phyloP scores from a whole-genome alignment of 2,888 invertebrate species.

The Pachymerium ferrugineum region DNA sequence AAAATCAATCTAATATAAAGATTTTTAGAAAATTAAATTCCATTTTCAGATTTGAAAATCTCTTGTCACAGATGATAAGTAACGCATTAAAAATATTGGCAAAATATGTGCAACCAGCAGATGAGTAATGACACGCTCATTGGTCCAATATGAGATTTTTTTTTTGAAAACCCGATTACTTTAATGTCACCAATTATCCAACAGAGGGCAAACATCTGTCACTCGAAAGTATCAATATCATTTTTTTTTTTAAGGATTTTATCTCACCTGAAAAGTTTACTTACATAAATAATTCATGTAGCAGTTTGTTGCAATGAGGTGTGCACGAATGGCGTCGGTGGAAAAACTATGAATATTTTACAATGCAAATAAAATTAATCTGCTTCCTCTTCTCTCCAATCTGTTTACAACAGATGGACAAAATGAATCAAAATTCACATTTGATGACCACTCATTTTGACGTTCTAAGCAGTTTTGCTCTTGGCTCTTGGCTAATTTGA shows the following conservation, averaged over 20 bases:
- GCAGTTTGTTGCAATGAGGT: slow-evolving; percentile 1
- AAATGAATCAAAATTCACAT: slow-evolving; percentile 1
- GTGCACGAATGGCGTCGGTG: slow-evolving; percentile 18
- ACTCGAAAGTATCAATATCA: not conserved
- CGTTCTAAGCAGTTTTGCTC: too few relatives aligned
- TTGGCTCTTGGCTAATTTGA: slow-evolving; percentile 6
- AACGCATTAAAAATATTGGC: too few relatives aligned
- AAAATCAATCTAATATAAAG: not conserved
- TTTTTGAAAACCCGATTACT: not conserved
- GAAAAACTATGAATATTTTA: slow-evolving; percentile 15
- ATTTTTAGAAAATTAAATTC: not conserved
- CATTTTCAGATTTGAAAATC: too few relatives aligned
- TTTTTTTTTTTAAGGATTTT: too few relatives aligned
- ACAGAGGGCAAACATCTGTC: not conserved
- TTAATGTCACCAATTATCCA: not conserved
- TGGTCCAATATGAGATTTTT: not conserved
- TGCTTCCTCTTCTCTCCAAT: not conserved
- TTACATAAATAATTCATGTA: slow-evolving; percentile 2
- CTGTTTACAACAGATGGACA: slow-evolving; percentile 6
- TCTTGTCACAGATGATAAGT: too few relatives aligned
- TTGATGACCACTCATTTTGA: not conserved
- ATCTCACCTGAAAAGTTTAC: not conserved
- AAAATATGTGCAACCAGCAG: too few relatives aligned
- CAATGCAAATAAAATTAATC: slow-evolving; percentile 1
- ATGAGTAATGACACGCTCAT: not conserved